Evolutionary conservation across 37 sponge, comb jelly and placozoan genomes (phyloP), one percentile per base, ranked within the genome.

Genomic region (Axinella damicornis): DNA sequence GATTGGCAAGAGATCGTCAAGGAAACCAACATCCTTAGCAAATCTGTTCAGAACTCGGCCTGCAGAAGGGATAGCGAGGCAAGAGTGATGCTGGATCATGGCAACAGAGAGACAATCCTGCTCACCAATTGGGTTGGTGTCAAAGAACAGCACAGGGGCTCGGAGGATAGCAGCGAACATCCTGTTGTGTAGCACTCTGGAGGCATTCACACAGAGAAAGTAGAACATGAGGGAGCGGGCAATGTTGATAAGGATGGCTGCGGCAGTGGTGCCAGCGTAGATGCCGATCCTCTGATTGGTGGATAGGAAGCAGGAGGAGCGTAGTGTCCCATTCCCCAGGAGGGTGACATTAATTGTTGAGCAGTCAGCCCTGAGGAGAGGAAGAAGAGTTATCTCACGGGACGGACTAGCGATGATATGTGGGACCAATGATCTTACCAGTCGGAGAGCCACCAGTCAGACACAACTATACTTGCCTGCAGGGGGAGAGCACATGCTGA

Each of bases 101-200:
- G n/a, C n/a, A n/a, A n/a, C n/a, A n/a, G n/a, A n/a, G n/a, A n/a
- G n/a, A n/a, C n/a, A n/a, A n/a, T n/a, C 46, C 46, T 46, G 46
- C 69, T 80, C 20, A 80, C 95, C 95, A 60, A 77, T 78, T 39
- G 95, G 95, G 58, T 91, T 95, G 33, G 82, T 91, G 73, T 95
- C 93, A 84, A 92, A 95, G 74, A 95, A 95, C 25, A 80, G 62
- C 22, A 91, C 58, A 34, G 95, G 95, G 34, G 86, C 81, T 83
- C 83, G 66, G 0, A 95, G 83, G 4, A 91, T 53, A 25, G 89
- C n/a, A 1, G 55, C 55, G 58, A 95, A 85, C 86, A 87, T 88
- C n/a, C 68, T 82, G 58, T 91, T 85, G 78, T 95, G 95, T 22
- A 95, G 79, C 5, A 67, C 64, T 15, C 82, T 71, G 1, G 95